Conservation (phyloP, 2,113 vertebrate genomes). For the Oryzias melastigma region DNA sequence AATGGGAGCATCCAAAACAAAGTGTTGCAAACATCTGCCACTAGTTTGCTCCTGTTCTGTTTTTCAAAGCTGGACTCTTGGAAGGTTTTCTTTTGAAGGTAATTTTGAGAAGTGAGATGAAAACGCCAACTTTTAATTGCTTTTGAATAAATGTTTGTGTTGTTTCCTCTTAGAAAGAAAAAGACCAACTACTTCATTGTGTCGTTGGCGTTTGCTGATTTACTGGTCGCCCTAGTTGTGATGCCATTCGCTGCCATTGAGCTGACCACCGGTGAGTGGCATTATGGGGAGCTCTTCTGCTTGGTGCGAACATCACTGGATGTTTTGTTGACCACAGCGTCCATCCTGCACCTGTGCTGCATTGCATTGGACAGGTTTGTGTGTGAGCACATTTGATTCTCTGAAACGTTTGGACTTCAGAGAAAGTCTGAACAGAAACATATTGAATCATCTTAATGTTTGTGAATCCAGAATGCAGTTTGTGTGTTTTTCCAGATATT, state of each 20-base stretch:
- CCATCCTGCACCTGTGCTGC: constrained; percentile 82
- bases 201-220: constrained; percentile 80
- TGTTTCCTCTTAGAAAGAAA: constrained; percentile 69
- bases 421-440: too few relatives aligned
- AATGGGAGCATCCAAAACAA: too few relatives aligned
- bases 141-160: background rate
- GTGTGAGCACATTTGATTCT: background rate
- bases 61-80: too few relatives aligned
- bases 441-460: background rate
- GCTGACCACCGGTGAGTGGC: constrained; percentile 76
- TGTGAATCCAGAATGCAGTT: background rate
- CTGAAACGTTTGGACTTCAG: too few relatives aligned
- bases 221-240: constrained; percentile 79
- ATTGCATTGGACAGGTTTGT: constrained; percentile 80
- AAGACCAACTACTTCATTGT: constrained; percentile 84
- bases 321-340: constrained; percentile 78
- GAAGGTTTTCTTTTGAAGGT: too few relatives aligned
- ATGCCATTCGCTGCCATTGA: constrained; percentile 82
- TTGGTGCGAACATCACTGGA: constrained; percentile 79
- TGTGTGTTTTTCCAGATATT: constrained; percentile 68
- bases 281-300: constrained; percentile 79
- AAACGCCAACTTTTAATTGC: background rate
- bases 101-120: background rate
- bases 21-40: too few relatives aligned
- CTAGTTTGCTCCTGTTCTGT: too few relatives aligned